Evolutionary conservation across 2,113 vertebrate species (phyloP), one percentile per base, ranked within the genome.

Genomic region (Podilymbus podiceps): DNA sequence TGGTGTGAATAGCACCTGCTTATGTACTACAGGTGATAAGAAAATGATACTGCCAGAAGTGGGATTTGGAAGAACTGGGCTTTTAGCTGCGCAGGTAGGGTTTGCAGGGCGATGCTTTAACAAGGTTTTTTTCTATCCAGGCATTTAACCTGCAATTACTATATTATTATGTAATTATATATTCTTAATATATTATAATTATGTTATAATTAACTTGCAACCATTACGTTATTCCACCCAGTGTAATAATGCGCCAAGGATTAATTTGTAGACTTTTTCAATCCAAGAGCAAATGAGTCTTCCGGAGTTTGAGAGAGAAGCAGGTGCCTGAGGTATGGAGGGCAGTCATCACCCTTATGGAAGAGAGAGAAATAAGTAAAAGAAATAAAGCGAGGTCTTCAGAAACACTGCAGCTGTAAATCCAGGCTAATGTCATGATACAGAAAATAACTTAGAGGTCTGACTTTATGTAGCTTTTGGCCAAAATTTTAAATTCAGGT

Each of bases 401-500:
- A 83, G 53, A 47, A 60, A 12, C 5, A 1, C 22, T n/a, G 28
- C 64, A 53, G 12, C n/a, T 20, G 35, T 53, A 35, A 78, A 76
- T 33, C 62, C 35, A 11, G 5, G 3, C 31, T 33, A 50, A 15
- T 21, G 30, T 14, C 27, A 56, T 0, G 0, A 31, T 8, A 46
- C 6, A 71, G 68, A 84, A 73, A 85, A 73, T 35, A 76, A 76
- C 35, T 46, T 11, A 47, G 50, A 79, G 9, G 13, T 30, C 59
- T 73, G 82, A 18, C 24, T 84, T 88, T 17, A 6, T 17, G 22
- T 4, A 66, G 42, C 22, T 86, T 91, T 89, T 67, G 46, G 60
- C 16, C 62, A n/a, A 81, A 75, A 38, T 27, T 71, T 91, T 42
- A 55, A 89, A 60, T 14, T 81, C 25, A 33, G 38, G 25, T 66